Base-by-base conservation (phyloP, 2,888 invertebrate species). In the Zeuzera pyrina region DNA sequence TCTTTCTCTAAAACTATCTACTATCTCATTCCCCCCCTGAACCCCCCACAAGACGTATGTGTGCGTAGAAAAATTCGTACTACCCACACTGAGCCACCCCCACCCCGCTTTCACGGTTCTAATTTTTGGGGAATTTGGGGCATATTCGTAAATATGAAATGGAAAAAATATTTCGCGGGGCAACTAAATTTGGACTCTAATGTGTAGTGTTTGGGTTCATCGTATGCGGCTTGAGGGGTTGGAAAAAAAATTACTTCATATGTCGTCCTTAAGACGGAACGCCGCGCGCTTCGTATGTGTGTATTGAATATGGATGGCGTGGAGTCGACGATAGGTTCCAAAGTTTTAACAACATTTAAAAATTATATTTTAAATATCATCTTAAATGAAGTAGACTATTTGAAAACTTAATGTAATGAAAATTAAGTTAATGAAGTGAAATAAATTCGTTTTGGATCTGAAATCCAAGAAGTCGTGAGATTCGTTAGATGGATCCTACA, bases 71-170 rank as follows among this genome's bases (percentile, higher is more conserved):
- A 67, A 62, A 67, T 62, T 61, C 62, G 55, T 64, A 56, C 60
- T 46, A 53, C 68, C 57, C 67, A 60, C 62, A 44, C 65, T 56
- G 50, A 48, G 53, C 57, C 58, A 54, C 53, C 59, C 53, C 66
- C 63, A n/a, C 49, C 52, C 57, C 64, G 70, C 81, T 77, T 83
- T 81, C 84, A 84, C 83, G 79, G 84, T 84, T 84, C 84, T 84
- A 84, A 84, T 84, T 84, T 84, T 84, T 84, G 70, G 81, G 77
- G 84, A 84, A 84, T 84, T 84, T 83, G 81, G 83, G 84, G 78
- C 83, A 84, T 84, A 84, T 85, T 84, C 84, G 84, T 84, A 84
- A 84, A 84, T 84, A 83, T 84, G 83, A 83, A 83, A 83, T 83
- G 83, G 83, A 83, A 83, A 83, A 83, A 83, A 83, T 83, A 83